Evolutionary conservation across 1,140 invertebrate species (phyloP).

Genomic region (Polypedilum vanderplanki): DNA sequence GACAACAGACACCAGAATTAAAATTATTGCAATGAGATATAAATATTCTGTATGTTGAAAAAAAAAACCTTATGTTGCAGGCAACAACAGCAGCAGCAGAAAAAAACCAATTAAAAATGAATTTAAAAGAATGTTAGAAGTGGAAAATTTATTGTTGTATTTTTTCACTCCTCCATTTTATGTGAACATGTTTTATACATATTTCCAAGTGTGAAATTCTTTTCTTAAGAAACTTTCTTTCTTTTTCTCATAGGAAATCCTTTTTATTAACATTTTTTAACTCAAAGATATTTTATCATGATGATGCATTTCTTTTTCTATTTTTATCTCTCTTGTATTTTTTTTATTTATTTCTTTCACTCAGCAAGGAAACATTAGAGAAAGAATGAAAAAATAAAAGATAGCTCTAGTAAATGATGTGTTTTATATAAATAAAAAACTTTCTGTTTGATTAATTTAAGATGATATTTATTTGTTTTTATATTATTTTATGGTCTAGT

Average conservation of each 20-base stretch:
- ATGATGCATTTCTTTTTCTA: background rate
- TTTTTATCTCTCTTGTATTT: background rate
- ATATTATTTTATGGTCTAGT: too few species aligned
- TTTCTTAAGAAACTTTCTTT: background rate
- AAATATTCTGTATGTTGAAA: background rate
- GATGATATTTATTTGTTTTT: too few species aligned
- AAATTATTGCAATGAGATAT: background rate
- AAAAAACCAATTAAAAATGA: constrained; percentile 28
- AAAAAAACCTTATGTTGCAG: constrained; percentile 9
- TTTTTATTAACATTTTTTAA: too few species aligned
- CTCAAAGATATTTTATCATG: background rate
- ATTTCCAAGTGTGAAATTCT: constrained; percentile 3
- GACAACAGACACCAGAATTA: background rate
- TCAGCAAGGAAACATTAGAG: background rate
- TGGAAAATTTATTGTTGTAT: constrained; percentile 16
- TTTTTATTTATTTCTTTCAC: background rate
- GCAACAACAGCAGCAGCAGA: background rate
- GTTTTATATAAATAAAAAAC: too few species aligned
- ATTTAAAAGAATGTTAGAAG: constrained; percentile 27
- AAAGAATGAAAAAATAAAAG: background rate
- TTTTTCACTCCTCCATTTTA: constrained; percentile 13
- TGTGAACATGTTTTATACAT: background rate
- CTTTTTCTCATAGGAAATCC: too few species aligned
- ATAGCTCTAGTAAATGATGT: too few species aligned
- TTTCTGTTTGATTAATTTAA: too few species aligned